Conservation (phyloP, 2,797 vertebrate genomes). For the Periparus ater region DNA sequence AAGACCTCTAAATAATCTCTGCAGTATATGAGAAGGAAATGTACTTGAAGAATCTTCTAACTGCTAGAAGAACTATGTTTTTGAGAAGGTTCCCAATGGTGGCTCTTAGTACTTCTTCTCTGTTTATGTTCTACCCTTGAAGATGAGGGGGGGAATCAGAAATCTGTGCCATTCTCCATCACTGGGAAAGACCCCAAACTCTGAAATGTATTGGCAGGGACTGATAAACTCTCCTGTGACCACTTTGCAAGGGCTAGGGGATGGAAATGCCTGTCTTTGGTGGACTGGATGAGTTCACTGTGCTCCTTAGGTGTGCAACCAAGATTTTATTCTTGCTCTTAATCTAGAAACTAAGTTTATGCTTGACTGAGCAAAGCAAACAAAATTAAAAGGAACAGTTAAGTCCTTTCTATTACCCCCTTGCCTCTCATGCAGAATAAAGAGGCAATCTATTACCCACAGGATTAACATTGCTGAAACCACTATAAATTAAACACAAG, state of each 20-base stretch:
- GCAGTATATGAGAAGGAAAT: not conserved
- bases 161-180: not conserved
- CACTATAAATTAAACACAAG: not conserved
- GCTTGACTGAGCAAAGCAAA: not conserved
- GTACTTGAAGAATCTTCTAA: not conserved
- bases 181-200: not conserved
- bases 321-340: not conserved
- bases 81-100: not conserved
- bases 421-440: not conserved
- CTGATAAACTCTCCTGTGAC: not conserved
- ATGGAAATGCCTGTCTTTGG: not conserved
- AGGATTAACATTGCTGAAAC: not conserved
- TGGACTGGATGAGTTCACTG: not conserved
- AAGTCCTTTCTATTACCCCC: not conserved
- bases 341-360: not conserved
- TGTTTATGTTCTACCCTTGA: not conserved
- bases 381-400: not conserved
- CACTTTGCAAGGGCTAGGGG: not conserved
- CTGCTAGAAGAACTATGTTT: not conserved
- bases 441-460: not conserved
- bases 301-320: fast-evolving
- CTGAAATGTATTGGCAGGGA: fast-evolving
- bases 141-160: not conserved
- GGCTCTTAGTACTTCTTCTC: not conserved
- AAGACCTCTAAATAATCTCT: not conserved